Percentiles rank a stretch among this genome's conserved stretches.
Conservation (phyloP, 2,888 invertebrate genomes). For the Sylvicola cinctus region DNA sequence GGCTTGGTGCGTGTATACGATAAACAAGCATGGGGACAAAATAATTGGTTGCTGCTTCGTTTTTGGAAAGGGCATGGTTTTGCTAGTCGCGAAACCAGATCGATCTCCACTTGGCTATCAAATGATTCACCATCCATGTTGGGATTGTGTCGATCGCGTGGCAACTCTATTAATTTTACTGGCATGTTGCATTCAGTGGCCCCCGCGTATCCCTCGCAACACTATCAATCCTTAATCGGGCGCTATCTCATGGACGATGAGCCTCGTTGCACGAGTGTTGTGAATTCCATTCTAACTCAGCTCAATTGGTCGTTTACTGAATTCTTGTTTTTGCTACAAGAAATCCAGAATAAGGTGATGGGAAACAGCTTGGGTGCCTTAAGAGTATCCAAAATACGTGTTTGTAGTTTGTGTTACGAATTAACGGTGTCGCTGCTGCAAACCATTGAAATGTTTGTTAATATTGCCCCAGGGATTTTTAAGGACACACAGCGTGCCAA, state of each 20-base stretch:
- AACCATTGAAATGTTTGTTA: slow-evolving; percentile 59
- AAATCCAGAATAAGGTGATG: slow-evolving; percentile 17
- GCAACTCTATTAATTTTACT: slow-evolving; percentile 23
- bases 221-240: slow-evolving; percentile 32
- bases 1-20: slow-evolving; percentile 57
- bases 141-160: slow-evolving; percentile 20
- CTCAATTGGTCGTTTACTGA: slow-evolving; percentile 79
- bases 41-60: slow-evolving; percentile 63
- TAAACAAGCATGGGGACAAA: slow-evolving; percentile 65
- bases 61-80: slow-evolving; percentile 74
- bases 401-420: slow-evolving; percentile 70
- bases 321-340: slow-evolving; percentile 66
- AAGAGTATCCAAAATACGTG: slow-evolving; percentile 46
- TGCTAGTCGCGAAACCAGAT: slow-evolving; percentile 45
- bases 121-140: slow-evolving; percentile 14
- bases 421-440: slow-evolving; percentile 54
- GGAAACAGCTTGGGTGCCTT: not conserved
- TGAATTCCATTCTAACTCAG: slow-evolving; percentile 62
- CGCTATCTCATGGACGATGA: slow-evolving; percentile 38
- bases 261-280: slow-evolving; percentile 41
- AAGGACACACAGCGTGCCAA: slow-evolving; percentile 42
- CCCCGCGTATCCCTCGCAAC: slow-evolving; percentile 21
- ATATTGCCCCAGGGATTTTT: slow-evolving; percentile 41
- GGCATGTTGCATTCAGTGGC: slow-evolving; percentile 24
- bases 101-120: slow-evolving; percentile 32